These are phyloP conservation scores for Gymnobelideus leadbeateri DNA, from an alignment of 2,113 vertebrate genomes.

Conservation along the genomic window DNA sequence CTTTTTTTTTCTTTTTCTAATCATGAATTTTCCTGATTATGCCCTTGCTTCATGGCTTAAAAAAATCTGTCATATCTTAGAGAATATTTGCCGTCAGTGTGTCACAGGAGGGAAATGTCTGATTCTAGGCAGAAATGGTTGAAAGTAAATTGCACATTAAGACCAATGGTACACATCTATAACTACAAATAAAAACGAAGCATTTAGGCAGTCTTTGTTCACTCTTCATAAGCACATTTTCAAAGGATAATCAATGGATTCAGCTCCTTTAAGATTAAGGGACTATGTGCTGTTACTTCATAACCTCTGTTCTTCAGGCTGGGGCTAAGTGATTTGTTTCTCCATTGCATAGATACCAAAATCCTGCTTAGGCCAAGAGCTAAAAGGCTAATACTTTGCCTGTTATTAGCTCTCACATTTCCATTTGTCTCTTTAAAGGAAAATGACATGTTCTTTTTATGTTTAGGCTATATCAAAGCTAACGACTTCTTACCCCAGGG, in stretches of 20 bases:
- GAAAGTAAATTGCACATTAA: slow-evolving; percentile 10
- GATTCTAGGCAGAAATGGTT: not conserved
- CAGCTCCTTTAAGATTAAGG: not conserved
- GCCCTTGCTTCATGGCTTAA: not conserved
- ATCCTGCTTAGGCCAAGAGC: slow-evolving; percentile 27
- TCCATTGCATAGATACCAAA: slow-evolving; percentile 14
- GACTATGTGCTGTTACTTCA: not conserved
- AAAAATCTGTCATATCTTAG: slow-evolving; percentile 1
- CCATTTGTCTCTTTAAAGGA: slow-evolving; percentile 63
- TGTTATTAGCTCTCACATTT: slow-evolving; percentile 43
- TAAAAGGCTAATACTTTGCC: slow-evolving; percentile 40
- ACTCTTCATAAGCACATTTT: slow-evolving; percentile 24
- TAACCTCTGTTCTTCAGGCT: not conserved
- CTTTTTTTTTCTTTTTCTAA: not conserved
- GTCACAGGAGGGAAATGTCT: not conserved
- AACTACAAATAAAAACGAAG: not conserved
- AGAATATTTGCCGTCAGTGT: not conserved
- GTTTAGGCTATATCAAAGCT: slow-evolving; percentile 29
- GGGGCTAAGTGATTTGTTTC: slow-evolving; percentile 1
- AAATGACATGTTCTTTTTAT: slow-evolving; percentile 28
- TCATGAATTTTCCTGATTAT: not conserved
- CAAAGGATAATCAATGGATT: not conserved
- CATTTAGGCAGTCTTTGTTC: not conserved
- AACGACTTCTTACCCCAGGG: slow-evolving; percentile 2
- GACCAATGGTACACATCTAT: not conserved